Evolutionary conservation across 2,113 vertebrate genomes (phyloP), one percentile per base, ranked within the genome.

Genomic region (Bufo bufo): DNA sequence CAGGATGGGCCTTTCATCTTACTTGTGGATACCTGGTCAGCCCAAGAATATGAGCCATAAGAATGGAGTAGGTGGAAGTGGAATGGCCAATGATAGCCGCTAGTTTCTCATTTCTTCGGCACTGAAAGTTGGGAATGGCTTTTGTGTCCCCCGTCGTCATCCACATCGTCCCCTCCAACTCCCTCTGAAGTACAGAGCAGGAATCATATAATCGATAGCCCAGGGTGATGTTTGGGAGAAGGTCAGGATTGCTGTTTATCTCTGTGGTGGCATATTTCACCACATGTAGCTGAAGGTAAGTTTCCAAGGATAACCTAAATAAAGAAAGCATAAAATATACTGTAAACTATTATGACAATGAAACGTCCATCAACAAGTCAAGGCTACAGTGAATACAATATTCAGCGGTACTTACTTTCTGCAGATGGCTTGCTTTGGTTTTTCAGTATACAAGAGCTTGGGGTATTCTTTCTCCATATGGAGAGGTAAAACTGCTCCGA

Each of bases 21-120:
- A 90, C 90, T 77, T 90, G 90, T 74, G 90, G 90, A 17, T 84
- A 89, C 43, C 74, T 72, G 77, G 78, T 79, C 45, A 89, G 43
- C 49, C 90, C 90, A 63, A 90, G 80, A 49, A 90, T 58, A 54
- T 82, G 80, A 47, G 90, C 90, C 87, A 90, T 87, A 12, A 86
- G 84, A 1, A 89, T 90, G 45, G 90, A 90, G 47, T 78, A 85
- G 9, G 90, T 83, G 23, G 90, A 90, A 12, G 58, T 81, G 13
- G 86, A 79, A 74, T 86, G 87, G 33, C 90, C 90, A 3, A 90
- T 79, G 71, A 90, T 49, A 23, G 87, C 90, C n/a, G 87, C 80
- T 8, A 89, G 65, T 19, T 72, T 61, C 19, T 52, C 79, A 12
- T 47, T 65, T 61, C 49, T 74, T 17, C 80, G 69, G 0, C 87